Conservation (phyloP, 2,113 vertebrate species). For the Chaetorhynchus papuensis region DNA sequence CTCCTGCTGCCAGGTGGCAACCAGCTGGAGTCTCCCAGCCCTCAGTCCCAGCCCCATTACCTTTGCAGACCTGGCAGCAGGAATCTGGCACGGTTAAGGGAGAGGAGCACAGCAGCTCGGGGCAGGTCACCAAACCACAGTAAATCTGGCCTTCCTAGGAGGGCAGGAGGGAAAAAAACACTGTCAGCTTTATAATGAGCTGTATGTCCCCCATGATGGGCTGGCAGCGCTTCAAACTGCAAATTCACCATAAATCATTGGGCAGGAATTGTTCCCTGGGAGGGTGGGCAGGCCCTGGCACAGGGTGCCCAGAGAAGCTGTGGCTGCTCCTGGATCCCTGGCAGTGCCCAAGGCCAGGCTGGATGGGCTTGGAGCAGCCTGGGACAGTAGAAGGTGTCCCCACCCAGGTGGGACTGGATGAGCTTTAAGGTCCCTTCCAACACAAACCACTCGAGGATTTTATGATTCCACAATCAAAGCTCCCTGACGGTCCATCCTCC, state of each 20-base stretch:
- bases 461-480: background rate
- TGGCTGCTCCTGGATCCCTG: background rate
- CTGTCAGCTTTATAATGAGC: background rate
- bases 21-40: background rate
- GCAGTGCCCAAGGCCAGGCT: background rate
- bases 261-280: background rate
- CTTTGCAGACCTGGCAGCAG: slow-evolving; percentile 90
- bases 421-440: background rate
- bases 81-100: slow-evolving; percentile 77
- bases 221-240: background rate
- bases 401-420: background rate
- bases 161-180: background rate
- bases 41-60: slow-evolving; percentile 48
- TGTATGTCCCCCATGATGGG: rapidly evolving
- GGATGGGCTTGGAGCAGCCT: rapidly evolving
- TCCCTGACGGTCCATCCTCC: background rate
- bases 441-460: background rate
- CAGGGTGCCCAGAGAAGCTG: background rate
- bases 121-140: slow-evolving; percentile 90
- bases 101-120: slow-evolving; percentile 79
- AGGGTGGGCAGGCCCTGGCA: background rate
- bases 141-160: slow-evolving; percentile 90
- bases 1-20: background rate
- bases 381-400: background rate
- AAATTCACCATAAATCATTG: background rate